A percentile compares a stretch with the other conserved stretches of the same genome.
These are phyloP conservation scores for Fragum whitleyi DNA, from an alignment of 2,888 invertebrate species.

Conservation along the genomic window DNA sequence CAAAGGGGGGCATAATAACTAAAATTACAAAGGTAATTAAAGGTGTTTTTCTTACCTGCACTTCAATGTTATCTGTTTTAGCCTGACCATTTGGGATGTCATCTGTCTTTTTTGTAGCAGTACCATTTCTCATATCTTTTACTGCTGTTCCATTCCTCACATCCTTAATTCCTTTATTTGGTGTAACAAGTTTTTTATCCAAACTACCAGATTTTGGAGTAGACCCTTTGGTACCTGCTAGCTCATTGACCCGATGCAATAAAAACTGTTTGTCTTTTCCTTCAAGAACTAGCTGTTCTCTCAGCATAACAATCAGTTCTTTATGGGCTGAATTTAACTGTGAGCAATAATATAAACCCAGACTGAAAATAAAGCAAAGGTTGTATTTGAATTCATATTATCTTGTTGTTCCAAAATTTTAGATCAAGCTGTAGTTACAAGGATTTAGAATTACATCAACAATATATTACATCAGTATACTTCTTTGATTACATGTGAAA, in stretches of 20 bases:
- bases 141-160: neutral
- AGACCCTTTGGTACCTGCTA: neutral
- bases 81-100: slow-evolving; percentile 9
- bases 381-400: too few relatives aligned
- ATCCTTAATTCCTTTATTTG: slow-evolving; percentile 5
- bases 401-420: too few relatives aligned
- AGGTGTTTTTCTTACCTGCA: slow-evolving; percentile 19
- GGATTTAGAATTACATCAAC: too few relatives aligned
- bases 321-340: slow-evolving; percentile 60
- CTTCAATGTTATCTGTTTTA: neutral
- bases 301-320: slow-evolving; percentile 60
- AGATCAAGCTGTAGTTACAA: too few relatives aligned
- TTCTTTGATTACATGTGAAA: too few relatives aligned
- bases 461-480: too few relatives aligned
- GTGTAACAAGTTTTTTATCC: slow-evolving; percentile 7
- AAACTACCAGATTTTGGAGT: neutral
- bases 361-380: slow-evolving; percentile 63
- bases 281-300: slow-evolving; percentile 71
- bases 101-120: neutral
- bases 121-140: neutral
- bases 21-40: too few relatives aligned
- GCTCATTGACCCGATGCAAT: slow-evolving; percentile 40
- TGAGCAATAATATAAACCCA: slow-evolving; percentile 85
- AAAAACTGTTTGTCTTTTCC: slow-evolving; percentile 62
- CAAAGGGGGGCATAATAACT: too few relatives aligned